Conservation (phyloP, 2,888 invertebrate species). For the Muscina levida region DNA sequence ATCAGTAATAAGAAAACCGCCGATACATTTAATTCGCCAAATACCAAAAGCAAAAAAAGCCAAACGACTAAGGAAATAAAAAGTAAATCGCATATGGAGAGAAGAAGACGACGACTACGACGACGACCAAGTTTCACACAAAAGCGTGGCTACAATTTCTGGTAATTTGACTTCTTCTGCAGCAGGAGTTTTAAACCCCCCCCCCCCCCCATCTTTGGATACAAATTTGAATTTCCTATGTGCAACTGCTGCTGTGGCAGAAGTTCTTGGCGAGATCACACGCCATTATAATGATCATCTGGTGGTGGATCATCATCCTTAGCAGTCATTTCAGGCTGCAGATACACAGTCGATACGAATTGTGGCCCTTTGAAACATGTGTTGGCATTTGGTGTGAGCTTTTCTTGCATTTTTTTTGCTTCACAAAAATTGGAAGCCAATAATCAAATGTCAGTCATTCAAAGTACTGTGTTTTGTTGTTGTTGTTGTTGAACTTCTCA, state of each 20-base stretch:
- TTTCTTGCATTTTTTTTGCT: slow-evolving; percentile 47
- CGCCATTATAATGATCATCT: slow-evolving; percentile 38
- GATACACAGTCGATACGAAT: background rate
- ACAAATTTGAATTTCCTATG: too few species aligned
- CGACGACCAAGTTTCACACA: slow-evolving; percentile 28
- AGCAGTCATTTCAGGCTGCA: background rate
- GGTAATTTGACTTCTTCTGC: slow-evolving; percentile 59
- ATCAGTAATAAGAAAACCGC: slow-evolving; percentile 59
- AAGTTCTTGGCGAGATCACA: slow-evolving; percentile 55
- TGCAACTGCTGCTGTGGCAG: slow-evolving; percentile 62
- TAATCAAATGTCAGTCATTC: slow-evolving; percentile 79
- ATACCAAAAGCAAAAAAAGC: slow-evolving; percentile 52
- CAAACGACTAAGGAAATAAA: slow-evolving; percentile 14
- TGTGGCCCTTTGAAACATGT: slow-evolving; percentile 45
- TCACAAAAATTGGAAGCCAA: slow-evolving; percentile 79
- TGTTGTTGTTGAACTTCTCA: slow-evolving; percentile 51
- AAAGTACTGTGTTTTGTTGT: slow-evolving; percentile 52
- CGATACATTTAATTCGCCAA: slow-evolving; percentile 63
- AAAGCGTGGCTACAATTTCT: slow-evolving; percentile 65
- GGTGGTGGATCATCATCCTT: background rate
- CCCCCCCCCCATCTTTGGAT: too few species aligned
- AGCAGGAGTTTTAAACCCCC: slow-evolving; percentile 4
- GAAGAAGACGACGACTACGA: background rate
- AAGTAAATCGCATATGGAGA: slow-evolving; percentile 11
- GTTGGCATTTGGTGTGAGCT: slow-evolving; percentile 29